Percentiles rank a stretch among this genome's conserved stretches.
phyloP scores from a whole-genome alignment of 2,113 vertebrate species.

The Carassius gibelio region DNA sequence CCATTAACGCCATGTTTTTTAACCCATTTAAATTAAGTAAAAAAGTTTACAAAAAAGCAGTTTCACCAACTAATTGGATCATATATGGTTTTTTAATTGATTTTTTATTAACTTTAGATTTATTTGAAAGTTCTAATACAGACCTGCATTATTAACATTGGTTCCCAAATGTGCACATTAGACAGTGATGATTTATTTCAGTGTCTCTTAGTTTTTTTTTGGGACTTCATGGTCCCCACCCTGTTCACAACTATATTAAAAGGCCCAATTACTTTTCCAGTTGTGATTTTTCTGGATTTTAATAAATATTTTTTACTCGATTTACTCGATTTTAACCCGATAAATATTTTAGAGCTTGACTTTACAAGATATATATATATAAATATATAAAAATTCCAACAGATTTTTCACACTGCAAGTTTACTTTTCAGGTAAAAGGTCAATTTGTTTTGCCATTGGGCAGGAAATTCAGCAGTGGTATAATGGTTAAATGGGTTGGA shows the following conservation, averaged over 20 bases:
- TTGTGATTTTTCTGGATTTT: neutral
- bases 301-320: no score
- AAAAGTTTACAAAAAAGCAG: neutral
- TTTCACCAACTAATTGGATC: neutral
- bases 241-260: neutral
- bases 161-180: neutral
- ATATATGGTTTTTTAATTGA: neutral
- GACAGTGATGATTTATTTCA: neutral
- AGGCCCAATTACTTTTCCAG: no score
- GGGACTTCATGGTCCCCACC: no score
- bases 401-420: neutral
- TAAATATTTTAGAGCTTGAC: no score
- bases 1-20: neutral
- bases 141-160: neutral
- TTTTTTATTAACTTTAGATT: neutral
- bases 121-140: no score
- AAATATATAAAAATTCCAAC: no score
- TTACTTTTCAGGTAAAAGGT: neutral
- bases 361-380: no score
- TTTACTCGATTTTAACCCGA: no score
- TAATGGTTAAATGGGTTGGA: slow-evolving; percentile 8
- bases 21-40: neutral
- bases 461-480: neutral
- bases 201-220: neutral
- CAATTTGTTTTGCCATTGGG: neutral